phyloP scores from a whole-genome alignment of 2,113 vertebrate genomes.

The Sterrhoptilus dennistouni region DNA sequence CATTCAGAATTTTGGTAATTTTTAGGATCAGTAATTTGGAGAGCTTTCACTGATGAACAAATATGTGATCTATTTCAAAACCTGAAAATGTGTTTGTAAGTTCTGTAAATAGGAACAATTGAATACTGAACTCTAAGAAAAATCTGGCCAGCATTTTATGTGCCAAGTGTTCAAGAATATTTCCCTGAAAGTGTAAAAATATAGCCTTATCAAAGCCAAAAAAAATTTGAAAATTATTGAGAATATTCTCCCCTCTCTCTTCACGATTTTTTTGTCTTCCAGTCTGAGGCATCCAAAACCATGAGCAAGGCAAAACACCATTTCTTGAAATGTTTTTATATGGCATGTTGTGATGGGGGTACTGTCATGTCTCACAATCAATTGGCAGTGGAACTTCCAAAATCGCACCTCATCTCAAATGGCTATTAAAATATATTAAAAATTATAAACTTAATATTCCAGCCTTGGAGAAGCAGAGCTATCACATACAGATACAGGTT shows the following conservation, averaged over 20 bases:
- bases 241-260: background rate
- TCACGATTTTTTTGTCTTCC: background rate
- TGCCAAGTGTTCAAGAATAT: background rate
- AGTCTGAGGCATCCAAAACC: background rate
- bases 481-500: background rate
- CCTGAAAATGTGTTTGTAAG: background rate
- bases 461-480: background rate
- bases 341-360: fast-evolving
- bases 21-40: background rate
- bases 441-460: background rate
- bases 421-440: background rate
- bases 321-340: background rate
- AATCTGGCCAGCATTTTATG: background rate
- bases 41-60: background rate
- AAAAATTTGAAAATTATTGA: background rate
- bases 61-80: background rate
- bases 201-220: background rate
- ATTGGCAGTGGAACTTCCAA: background rate
- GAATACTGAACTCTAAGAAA: background rate
- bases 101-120: background rate
- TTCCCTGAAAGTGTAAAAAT: background rate
- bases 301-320: background rate
- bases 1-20: background rate
- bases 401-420: background rate
- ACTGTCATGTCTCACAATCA: background rate